phyloP scores from a whole-genome alignment of 2,113 vertebrate species.

The Protobothrops flavoviridis region DNA sequence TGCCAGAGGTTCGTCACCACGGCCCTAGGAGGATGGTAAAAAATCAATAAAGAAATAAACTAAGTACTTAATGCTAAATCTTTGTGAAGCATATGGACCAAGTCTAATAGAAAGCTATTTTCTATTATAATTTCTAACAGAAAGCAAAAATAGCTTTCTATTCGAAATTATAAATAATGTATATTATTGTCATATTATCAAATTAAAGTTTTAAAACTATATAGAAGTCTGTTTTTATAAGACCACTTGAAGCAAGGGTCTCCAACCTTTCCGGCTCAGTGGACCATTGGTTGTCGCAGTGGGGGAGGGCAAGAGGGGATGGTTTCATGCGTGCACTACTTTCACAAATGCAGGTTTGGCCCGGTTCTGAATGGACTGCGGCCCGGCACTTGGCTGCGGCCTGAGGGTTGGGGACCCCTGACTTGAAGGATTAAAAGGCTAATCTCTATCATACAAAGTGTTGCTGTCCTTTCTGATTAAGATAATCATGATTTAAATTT shows the following conservation, averaged over 20 bases:
- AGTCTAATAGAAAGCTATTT: neutral
- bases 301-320: neutral
- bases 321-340: neutral
- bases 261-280: neutral
- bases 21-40: neutral
- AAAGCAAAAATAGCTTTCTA: too few species aligned
- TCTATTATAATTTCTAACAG: neutral
- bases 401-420: neutral
- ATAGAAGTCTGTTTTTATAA: neutral
- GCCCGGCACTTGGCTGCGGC: neutral
- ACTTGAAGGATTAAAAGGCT: neutral
- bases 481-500: neutral
- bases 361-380: neutral
- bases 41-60: neutral
- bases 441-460: neutral
- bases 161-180: too few species aligned
- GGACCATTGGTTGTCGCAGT: neutral
- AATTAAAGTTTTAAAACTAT: neutral
- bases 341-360: neutral
- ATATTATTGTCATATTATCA: too few species aligned
- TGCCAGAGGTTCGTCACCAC: too few species aligned
- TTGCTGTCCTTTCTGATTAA: neutral
- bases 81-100: too few species aligned
- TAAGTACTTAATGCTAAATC: neutral
- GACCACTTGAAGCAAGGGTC: neutral